Conservation (phyloP, 2,797 vertebrate species). For the Sebastes iracundus region DNA sequence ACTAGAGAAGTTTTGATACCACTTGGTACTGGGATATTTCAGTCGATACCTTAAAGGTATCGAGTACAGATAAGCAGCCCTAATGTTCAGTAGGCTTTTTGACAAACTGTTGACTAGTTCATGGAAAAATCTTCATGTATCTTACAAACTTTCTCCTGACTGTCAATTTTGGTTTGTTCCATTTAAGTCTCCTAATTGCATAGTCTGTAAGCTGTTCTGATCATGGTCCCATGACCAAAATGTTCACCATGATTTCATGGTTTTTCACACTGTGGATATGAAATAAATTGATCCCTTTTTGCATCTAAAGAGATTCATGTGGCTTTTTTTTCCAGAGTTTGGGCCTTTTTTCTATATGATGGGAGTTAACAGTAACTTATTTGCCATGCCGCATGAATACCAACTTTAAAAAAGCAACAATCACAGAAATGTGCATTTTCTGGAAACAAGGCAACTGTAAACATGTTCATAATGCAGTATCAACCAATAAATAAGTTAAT, state of each 20-base stretch:
- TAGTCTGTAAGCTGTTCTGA: background rate
- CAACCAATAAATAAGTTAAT: background rate
- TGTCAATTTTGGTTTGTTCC: background rate
- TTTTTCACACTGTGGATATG: background rate
- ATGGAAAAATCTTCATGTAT: background rate
- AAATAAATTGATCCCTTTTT: background rate
- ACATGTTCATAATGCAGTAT: background rate
- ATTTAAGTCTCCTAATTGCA: background rate
- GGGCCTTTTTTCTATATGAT: background rate
- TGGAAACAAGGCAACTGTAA: background rate
- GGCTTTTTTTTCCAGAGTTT: background rate
- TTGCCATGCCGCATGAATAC: background rate
- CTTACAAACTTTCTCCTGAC: background rate
- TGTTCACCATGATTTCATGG: background rate
- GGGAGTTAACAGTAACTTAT: background rate
- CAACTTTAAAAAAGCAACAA: background rate
- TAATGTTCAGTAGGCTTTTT: background rate
- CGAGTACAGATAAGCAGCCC: accelerated
- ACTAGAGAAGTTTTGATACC: accelerated
- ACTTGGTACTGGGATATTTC: accelerated
- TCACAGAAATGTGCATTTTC: background rate
- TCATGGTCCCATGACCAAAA: background rate
- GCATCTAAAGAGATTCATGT: background rate
- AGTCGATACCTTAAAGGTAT: accelerated
- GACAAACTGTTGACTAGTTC: background rate